Conservation (phyloP, 1,140 invertebrate species). For the Anoplophora glabripennis region DNA sequence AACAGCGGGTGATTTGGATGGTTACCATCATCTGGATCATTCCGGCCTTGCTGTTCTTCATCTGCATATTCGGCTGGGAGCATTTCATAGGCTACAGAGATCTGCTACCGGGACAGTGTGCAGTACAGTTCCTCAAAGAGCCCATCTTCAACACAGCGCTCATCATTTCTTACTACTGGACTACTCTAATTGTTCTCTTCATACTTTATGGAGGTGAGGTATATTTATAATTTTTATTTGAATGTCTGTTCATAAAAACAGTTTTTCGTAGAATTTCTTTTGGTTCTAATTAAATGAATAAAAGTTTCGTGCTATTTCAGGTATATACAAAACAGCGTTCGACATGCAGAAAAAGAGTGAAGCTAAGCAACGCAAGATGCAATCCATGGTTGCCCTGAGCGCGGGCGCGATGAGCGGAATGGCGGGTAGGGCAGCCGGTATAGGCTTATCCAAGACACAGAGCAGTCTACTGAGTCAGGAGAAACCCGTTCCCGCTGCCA, state of each 20-base stretch:
- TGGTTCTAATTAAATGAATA: neutral
- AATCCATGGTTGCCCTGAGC: conserved; percentile 86
- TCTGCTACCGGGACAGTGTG: conserved; percentile 83
- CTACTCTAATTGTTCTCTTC: conserved; percentile 88
- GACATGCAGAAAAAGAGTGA: conserved; percentile 98
- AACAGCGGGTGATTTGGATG: conserved; percentile 88
- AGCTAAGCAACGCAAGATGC: conserved; percentile 90
- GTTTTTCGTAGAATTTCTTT: neutral
- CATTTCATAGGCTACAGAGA: conserved; percentile 92
- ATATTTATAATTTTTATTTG: neutral
- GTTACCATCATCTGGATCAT: conserved; percentile 98
- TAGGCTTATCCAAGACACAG: conserved; percentile 76
- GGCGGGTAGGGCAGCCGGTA: conserved; percentile 82
- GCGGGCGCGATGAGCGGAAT: conserved; percentile 85
- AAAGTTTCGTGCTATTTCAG: conserved; percentile 16
- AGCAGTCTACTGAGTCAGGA: conserved; percentile 69
- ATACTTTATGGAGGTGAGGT: conserved; percentile 82
- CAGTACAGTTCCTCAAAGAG: conserved; percentile 97
- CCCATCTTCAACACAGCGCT: conserved; percentile 97
- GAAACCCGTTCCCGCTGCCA: conserved; percentile 48
- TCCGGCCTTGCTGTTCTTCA: conserved; percentile 94
- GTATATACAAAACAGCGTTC: conserved; percentile 96
- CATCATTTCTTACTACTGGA: conserved; percentile 98
- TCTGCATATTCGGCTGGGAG: conserved; percentile 99
- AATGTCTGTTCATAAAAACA: neutral